Evolutionary conservation across 2,888 invertebrate genomes (phyloP), one percentile per base, ranked within the genome.

Genomic region (Drosophila imparisetae): DNA sequence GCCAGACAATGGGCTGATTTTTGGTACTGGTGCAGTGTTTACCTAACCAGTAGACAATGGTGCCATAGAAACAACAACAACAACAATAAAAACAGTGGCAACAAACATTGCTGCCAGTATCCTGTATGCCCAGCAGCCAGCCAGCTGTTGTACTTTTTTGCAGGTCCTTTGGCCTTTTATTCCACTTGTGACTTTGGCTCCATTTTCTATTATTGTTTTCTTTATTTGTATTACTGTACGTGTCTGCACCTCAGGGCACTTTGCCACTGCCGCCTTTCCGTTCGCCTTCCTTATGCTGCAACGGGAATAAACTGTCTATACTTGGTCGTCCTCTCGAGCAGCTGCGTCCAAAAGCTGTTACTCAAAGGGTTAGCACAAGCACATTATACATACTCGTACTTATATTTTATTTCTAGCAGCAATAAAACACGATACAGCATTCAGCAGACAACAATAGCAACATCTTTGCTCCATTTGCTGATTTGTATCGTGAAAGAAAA

Each of bases 141-240:
- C 61, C 75, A 78, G 80, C 80, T 79, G 80, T 67, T 79, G 78
- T 75, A 50, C 60, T 24, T 74, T 74, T 62, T 50, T 78, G 36
- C 38, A 48, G 45, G 57, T 57, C 73, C 54, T 69, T 72, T 80
- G 67, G 82, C 66, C 72, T 54, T 86, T 66, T 54, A 48, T 52
- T 67, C 36, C 55, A 55, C 27, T 61, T 58, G 55, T 52, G 72
- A 71, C 75, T 81, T 73, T 75, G 69, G 71, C 77, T 88, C 84
- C 83, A 84, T 84, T 89, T 87, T 84, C 85, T 87, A 84, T 86
- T 86, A 87, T 89, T 86, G 86, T 89, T 89, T 85, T 75, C 85
- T 82, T 85, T 87, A 89, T 82, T 87, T 86, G 88, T 82, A 89
- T 87, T 85, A 75, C 76, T 68, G 80, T 85, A 89, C 85, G 85